Base-by-base conservation (phyloP, 2,797 vertebrate genomes). In the Schizothorax lantsangensis region DNA sequence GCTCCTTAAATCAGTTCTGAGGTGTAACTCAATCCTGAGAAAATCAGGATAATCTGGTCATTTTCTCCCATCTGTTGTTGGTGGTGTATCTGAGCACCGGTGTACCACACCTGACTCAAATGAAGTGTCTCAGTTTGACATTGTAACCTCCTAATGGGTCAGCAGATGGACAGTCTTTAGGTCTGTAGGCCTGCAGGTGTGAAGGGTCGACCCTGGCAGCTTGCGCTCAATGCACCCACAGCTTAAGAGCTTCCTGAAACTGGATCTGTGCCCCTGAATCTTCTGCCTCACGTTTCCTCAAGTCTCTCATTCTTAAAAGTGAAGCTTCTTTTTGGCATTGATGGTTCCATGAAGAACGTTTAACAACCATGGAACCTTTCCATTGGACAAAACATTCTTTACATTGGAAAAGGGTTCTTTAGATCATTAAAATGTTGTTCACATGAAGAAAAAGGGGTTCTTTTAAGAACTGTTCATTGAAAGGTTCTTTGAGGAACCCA, bases 131-230 rank as follows among this genome's bases (percentile, higher is more conserved):
- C 82, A 14, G 84, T 85, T 89, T 90, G 86, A 88, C 74, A 72
- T 64, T 52, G 54, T 85, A 81, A 85, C 80, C 64, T 87, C 72
- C 71, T 87, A 81, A 88, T 88, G 81, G 59, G 2, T 21, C 54
- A 69, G 79, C 87, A 85, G 79, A 85, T 88, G 83, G 83, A 72
- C 21, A 47, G 49, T 40, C 71, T 80, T 21, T 6, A 59, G 87
- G 45, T 66, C 83, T 75, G 7, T 23, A 68, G 87, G 85, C 62
- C 82, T 81, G 73, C 74, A 87, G 84, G 87, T 86, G 78, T 84
- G 79, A 81, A 84, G 64, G 69, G 5, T 45, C 85, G 79, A 90
- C 83, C 84, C 40, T 66, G 83, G 89, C 88, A 88, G 90, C 87
- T 88, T 89, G 88, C 26, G 83, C 72, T 68, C 73, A 74, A 74